A percentile compares a stretch with the other conserved stretches of the same genome.
phyloP scores from a whole-genome alignment of 2,888 invertebrate species.

The Byasa hedistus region DNA sequence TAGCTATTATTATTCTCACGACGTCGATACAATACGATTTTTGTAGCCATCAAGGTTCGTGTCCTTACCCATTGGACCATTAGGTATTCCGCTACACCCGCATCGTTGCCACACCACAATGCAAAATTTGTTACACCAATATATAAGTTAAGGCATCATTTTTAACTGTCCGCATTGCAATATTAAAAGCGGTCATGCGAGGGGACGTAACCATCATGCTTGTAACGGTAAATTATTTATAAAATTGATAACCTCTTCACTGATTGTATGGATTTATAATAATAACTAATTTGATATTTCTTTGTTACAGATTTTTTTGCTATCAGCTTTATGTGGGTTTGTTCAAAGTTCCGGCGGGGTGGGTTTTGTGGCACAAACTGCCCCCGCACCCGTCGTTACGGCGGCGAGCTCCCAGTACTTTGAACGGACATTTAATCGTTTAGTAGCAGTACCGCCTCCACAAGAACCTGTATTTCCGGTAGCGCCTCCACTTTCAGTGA shows the following conservation, averaged over 20 bases:
- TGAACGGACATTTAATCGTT: conserved; percentile 81
- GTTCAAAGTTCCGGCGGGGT: conserved; percentile 54
- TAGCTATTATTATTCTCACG: conserved; percentile 71
- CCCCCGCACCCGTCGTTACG: conserved; percentile 79
- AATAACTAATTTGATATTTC: conserved; percentile 17
- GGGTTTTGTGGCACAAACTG: conserved; percentile 42
- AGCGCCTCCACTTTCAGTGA: conserved; percentile 35
- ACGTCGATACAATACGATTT: conserved; percentile 74
- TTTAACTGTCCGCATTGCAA: conserved; percentile 72
- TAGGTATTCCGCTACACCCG: conserved; percentile 74
- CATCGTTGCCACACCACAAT: conserved; percentile 72
- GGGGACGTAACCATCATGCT: conserved; percentile 57
- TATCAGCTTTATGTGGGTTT: conserved; percentile 49
- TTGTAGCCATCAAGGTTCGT: conserved; percentile 75
- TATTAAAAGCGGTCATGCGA: conserved; percentile 59
- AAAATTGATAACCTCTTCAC: conserved; percentile 2
- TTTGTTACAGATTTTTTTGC: conserved; percentile 54
- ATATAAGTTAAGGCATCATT: conserved; percentile 73
- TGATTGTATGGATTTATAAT: conserved; percentile 3
- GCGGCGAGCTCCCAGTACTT: conserved; percentile 85
- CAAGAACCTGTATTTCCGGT: conserved; percentile 42
- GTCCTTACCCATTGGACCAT: conserved; percentile 74
- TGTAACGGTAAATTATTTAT: conserved; percentile 50
- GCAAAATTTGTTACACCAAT: conserved; percentile 79
- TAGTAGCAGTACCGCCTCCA: conserved; percentile 55